Evolutionary conservation across 2,113 vertebrate species (phyloP).

Genomic region (Cebidichthys violaceus): DNA sequence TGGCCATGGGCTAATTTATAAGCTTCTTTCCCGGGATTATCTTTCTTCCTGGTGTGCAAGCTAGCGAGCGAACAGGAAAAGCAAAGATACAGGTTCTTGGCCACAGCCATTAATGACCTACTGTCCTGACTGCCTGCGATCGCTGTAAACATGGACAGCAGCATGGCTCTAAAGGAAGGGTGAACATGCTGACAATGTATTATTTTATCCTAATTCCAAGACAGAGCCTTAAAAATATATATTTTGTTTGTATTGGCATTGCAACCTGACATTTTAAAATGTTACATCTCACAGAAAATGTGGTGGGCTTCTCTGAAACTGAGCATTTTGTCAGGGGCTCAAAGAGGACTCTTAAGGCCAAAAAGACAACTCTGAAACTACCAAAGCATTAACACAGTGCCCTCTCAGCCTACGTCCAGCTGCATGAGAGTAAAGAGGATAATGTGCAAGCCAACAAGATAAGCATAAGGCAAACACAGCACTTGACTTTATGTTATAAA

Average conservation of each 20-base stretch:
- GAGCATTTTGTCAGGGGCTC: slow-evolving; percentile 6
- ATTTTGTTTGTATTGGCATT: neutral
- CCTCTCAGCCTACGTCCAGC: slow-evolving; percentile 48
- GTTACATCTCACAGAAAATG: neutral
- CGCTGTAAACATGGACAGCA: slow-evolving; percentile 24
- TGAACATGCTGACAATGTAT: slow-evolving; percentile 20
- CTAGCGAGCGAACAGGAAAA: slow-evolving; percentile 51
- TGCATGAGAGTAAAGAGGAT: slow-evolving; percentile 52
- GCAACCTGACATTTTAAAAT: neutral
- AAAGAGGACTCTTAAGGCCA: slow-evolving; percentile 12
- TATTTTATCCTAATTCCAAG: slow-evolving; percentile 1
- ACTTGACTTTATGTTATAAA: slow-evolving; percentile 4
- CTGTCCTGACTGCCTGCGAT: slow-evolving; percentile 24
- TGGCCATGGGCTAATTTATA: slow-evolving; percentile 80
- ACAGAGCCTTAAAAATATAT: too few species aligned
- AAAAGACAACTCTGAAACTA: slow-evolving; percentile 2
- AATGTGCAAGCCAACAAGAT: slow-evolving; percentile 38
- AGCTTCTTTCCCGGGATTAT: slow-evolving; percentile 84
- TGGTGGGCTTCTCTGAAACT: slow-evolving; percentile 8
- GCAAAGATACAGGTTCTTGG: slow-evolving; percentile 61
- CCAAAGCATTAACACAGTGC: slow-evolving; percentile 27
- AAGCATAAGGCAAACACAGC: slow-evolving; percentile 28
- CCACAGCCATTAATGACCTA: slow-evolving; percentile 48
- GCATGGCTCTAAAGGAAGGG: slow-evolving; percentile 16
- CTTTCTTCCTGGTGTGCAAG: slow-evolving; percentile 76